A percentile compares a stretch with the other conserved stretches of the same genome.
These are phyloP conservation scores for Eupithecia exiguata DNA, from an alignment of 2,888 invertebrate species.

Conservation along the genomic window DNA sequence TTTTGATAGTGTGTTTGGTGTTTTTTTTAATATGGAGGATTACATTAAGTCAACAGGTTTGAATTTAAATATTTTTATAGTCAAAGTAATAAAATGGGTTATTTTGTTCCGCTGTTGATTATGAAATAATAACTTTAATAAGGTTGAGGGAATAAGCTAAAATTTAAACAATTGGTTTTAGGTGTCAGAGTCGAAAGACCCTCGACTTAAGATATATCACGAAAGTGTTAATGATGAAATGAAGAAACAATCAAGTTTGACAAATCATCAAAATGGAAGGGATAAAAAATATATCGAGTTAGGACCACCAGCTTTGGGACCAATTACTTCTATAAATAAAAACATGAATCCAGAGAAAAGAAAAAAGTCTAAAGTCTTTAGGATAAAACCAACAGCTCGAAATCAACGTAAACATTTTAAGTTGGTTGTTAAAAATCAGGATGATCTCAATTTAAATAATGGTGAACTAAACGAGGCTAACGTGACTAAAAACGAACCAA, in stretches of 20 bases:
- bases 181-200: not conserved
- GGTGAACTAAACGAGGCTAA: not conserved
- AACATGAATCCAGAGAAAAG: not conserved
- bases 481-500: not conserved
- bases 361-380: not conserved
- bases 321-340: not conserved
- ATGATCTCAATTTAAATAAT: not conserved
- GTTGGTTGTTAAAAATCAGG: not conserved
- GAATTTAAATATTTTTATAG: not conserved
- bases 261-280: not conserved
- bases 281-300: not conserved
- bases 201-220: not conserved
- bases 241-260: not conserved
- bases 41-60: conserved; percentile 23
- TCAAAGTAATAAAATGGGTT: not conserved
- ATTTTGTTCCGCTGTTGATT: not conserved
- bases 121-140: not conserved
- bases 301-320: not conserved
- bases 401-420: not conserved
- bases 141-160: not conserved
- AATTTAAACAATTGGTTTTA: not conserved
- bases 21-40: conserved; percentile 22
- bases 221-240: not conserved
- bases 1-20: conserved; percentile 17
- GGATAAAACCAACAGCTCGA: not conserved